These are phyloP conservation scores for Casuarius casuarius DNA, from an alignment of 2,113 vertebrate species.

Conservation along the genomic window DNA sequence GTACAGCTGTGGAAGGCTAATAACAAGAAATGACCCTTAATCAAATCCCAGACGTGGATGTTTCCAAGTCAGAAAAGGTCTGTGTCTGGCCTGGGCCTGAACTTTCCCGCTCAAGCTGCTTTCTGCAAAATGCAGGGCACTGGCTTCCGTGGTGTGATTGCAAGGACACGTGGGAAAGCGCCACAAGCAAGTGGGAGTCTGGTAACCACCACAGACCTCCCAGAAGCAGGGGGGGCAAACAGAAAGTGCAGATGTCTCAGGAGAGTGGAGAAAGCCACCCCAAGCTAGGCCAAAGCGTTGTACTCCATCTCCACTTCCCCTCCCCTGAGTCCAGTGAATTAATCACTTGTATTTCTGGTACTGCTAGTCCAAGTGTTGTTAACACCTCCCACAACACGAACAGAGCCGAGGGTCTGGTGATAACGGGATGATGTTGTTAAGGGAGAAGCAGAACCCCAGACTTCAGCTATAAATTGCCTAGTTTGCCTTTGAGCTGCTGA, in stretches of 20 bases:
- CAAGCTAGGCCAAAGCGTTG: background rate
- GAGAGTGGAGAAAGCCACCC: background rate
- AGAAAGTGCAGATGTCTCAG: background rate
- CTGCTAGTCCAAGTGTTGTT: background rate
- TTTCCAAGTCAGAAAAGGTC: background rate
- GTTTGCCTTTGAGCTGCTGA: background rate
- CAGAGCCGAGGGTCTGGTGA: background rate
- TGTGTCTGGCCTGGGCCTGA: background rate
- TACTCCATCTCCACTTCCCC: background rate
- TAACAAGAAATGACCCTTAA: background rate
- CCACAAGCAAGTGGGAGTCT: background rate
- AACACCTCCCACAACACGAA: rapidly evolving
- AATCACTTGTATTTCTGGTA: background rate
- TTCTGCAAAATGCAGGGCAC: background rate
- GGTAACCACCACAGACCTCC: background rate
- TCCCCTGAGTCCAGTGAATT: background rate
- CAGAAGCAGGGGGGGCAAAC: background rate
- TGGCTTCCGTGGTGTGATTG: background rate
- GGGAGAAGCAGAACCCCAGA: background rate
- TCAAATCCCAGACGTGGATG: background rate
- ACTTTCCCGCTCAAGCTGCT: background rate
- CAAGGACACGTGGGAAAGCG: background rate
- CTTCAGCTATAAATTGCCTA: background rate
- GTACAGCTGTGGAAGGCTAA: background rate
- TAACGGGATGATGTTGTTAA: background rate